These are phyloP conservation scores for Prunella strophiata DNA, from an alignment of 2,797 vertebrate species.

Conservation along the genomic window DNA sequence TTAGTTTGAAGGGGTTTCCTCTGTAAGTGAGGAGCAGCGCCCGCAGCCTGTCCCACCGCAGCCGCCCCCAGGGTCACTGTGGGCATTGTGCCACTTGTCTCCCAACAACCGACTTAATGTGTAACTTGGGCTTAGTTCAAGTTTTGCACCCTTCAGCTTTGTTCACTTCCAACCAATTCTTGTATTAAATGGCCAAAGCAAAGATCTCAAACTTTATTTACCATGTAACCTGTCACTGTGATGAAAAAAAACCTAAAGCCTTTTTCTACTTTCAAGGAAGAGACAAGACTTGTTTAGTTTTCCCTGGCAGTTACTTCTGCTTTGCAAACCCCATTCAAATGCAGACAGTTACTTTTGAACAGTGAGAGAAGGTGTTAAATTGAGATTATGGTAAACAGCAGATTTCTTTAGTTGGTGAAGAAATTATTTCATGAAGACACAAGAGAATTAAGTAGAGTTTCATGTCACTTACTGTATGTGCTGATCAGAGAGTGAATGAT, in stretches of 20 bases:
- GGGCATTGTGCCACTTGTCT: neutral
- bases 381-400: constrained; percentile 73
- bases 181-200: constrained; percentile 31
- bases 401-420: constrained; percentile 63
- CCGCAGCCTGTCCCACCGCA: accelerated
- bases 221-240: constrained; percentile 40
- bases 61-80: accelerated
- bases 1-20: neutral
- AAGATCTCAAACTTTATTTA: constrained; percentile 53
- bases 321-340: constrained; percentile 48
- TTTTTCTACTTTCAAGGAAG: constrained; percentile 36
- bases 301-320: constrained; percentile 44
- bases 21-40: neutral
- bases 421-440: constrained; percentile 68
- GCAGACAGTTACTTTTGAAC: constrained; percentile 65
- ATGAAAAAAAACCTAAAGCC: constrained; percentile 46
- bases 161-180: constrained; percentile 2
- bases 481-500: constrained; percentile 76
- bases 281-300: constrained; percentile 15
- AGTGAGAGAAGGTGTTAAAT: constrained; percentile 65
- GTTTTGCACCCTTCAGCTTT: constrained; percentile 32
- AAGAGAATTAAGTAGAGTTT: constrained; percentile 65
- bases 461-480: constrained; percentile 74
- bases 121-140: constrained; percentile 15
- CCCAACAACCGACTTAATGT: neutral